phyloP scores from a whole-genome alignment of 2,797 vertebrate genomes.

The Trematomus bernacchii region DNA sequence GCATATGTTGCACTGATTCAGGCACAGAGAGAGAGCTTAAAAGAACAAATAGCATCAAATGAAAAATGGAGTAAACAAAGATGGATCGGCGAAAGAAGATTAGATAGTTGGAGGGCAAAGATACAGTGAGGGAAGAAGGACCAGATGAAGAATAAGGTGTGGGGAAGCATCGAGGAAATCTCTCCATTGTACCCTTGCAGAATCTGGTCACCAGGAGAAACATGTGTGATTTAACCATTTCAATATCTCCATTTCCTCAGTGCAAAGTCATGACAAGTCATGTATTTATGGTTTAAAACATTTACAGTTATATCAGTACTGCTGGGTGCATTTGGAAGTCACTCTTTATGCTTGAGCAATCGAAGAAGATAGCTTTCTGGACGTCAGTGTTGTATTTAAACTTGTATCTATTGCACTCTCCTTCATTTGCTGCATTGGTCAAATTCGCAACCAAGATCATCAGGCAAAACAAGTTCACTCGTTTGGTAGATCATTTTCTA shows the following conservation, averaged over 20 bases:
- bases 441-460: too few species aligned
- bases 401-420: not conserved
- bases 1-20: constrained; percentile 64
- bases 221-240: constrained; percentile 26
- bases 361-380: not conserved
- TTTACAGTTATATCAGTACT: constrained; percentile 50
- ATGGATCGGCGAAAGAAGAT: constrained; percentile 2
- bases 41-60: not conserved
- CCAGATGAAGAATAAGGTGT: not conserved
- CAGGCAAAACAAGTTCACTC: not conserved
- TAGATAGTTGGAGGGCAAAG: not conserved
- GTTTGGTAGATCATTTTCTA: not conserved
- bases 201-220: constrained; percentile 24
- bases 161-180: not conserved
- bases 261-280: constrained; percentile 27
- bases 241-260: constrained; percentile 21
- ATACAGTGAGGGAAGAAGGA: not conserved
- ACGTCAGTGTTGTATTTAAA: not conserved
- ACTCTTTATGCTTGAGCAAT: constrained; percentile 3
- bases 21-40: constrained; percentile 24
- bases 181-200: constrained; percentile 13
- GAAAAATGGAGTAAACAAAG: constrained; percentile 1
- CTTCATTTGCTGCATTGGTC: not conserved
- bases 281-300: constrained; percentile 54
- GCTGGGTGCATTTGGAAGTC: constrained; percentile 41